These are phyloP conservation scores for Mesoligia furuncula DNA, from an alignment of 2,888 invertebrate genomes.

Conservation along the genomic window DNA sequence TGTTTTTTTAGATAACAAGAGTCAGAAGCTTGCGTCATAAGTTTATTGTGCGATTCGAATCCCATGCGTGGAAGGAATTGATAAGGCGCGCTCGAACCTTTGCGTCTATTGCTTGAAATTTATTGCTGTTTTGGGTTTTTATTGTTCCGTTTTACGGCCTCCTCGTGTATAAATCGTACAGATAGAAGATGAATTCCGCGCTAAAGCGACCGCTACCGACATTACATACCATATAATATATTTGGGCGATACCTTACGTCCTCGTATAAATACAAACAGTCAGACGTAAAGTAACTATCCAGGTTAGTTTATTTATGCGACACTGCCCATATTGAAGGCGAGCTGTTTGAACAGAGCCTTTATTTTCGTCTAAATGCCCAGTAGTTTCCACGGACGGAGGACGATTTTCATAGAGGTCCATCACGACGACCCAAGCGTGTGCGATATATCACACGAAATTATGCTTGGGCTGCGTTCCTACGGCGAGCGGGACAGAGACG, in stretches of 20 bases:
- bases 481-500: constrained; percentile 86
- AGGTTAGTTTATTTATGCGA: constrained; percentile 63
- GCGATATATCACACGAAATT: constrained; percentile 89
- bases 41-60: constrained; percentile 87
- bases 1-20: constrained; percentile 61
- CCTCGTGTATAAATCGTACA: constrained; percentile 89
- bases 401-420: constrained; percentile 86
- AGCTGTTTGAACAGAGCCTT: constrained; percentile 66
- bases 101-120: constrained; percentile 90
- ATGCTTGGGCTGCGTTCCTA: constrained; percentile 83
- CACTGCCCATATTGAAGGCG: constrained; percentile 62
- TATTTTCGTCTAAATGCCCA: constrained; percentile 75
- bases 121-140: constrained; percentile 91
- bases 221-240: constrained; percentile 80
- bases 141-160: constrained; percentile 91
- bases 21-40: constrained; percentile 83
- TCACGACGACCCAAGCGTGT: constrained; percentile 82
- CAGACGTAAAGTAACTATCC: constrained; percentile 62
- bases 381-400: constrained; percentile 72
- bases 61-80: constrained; percentile 89
- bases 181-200: constrained; percentile 89
- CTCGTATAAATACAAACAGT: constrained; percentile 71
- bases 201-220: constrained; percentile 85
- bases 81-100: constrained; percentile 90
- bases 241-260: constrained; percentile 77